Evolutionary conservation across 2,888 invertebrate species (phyloP).

Genomic region (Melanotus villosus): DNA sequence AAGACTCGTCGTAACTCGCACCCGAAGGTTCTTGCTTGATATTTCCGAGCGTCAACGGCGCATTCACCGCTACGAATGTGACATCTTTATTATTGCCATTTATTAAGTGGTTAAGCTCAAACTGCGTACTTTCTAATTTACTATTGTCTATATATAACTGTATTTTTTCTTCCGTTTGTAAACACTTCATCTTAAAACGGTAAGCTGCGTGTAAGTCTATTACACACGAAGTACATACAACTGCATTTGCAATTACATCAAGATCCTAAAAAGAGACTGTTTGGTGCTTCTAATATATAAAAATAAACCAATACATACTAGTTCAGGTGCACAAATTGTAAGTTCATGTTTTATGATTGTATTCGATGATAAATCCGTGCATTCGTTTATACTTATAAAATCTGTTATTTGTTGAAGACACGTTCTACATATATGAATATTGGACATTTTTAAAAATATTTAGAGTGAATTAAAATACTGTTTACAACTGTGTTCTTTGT

Average conservation of each 20-base stretch:
- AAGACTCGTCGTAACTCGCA: no score
- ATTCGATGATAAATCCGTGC: background rate
- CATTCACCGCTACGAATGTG: background rate
- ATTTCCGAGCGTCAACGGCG: background rate
- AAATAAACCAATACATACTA: background rate
- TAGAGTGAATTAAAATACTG: no score
- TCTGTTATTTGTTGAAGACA: constrained; percentile 1
- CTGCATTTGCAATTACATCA: background rate
- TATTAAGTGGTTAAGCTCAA: background rate
- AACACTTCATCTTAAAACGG: constrained; percentile 1
- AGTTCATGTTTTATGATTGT: constrained; percentile 2
- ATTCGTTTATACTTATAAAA: background rate
- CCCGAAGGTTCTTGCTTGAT: background rate
- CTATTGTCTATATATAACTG: background rate
- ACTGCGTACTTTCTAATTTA: background rate
- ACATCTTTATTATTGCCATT: background rate
- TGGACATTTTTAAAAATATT: background rate
- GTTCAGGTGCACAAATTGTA: background rate
- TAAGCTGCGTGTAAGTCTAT: constrained; percentile 1
- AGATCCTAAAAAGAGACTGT: background rate
- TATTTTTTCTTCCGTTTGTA: constrained; percentile 3
- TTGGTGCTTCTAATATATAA: background rate
- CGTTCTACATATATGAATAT: background rate
- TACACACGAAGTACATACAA: background rate
- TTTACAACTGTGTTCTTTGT: no score